These are phyloP conservation scores for Zoanthus gigantus DNA, from an alignment of 92 coral and sea anemone species.

Conservation along the genomic window DNA sequence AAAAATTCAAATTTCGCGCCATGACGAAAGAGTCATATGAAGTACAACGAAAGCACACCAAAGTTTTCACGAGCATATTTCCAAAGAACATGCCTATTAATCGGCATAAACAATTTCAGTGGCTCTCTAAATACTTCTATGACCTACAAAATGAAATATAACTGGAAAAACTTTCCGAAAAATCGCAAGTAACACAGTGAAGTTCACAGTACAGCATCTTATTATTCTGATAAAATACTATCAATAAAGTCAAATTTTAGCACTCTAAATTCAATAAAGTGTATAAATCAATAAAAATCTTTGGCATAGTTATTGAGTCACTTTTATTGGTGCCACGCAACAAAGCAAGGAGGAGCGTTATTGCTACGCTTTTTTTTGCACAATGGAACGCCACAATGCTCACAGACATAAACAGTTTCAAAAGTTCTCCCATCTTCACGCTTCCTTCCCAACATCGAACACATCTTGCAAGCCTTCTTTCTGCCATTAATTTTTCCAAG, in stretches of 20 bases:
- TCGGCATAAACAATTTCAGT: background rate
- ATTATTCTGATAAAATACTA: constrained; percentile 8
- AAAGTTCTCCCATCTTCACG: constrained; percentile 31
- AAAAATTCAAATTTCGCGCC: background rate
- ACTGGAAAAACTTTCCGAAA: background rate
- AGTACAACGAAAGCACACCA: constrained; percentile 11
- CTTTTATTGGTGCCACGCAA: constrained; percentile 17
- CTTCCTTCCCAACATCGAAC: constrained; percentile 40
- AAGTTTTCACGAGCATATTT: constrained; percentile 15
- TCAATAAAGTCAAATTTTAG: constrained; percentile 11
- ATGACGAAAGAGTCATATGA: background rate
- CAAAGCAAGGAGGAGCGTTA: constrained; percentile 18
- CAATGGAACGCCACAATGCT: constrained; percentile 49
- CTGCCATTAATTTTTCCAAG: constrained; percentile 16
- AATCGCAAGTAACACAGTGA: background rate
- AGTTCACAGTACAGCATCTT: constrained; percentile 6
- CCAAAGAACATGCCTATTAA: background rate
- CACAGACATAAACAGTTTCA: constrained; percentile 35
- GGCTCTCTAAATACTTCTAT: constrained; percentile 13
- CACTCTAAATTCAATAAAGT: constrained; percentile 18
- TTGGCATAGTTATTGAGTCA: background rate
- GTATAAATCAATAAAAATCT: background rate
- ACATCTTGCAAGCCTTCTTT: constrained; percentile 48
- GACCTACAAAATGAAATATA: constrained; percentile 20
- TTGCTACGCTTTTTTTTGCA: constrained; percentile 16